phyloP scores from a whole-genome alignment of 2,797 vertebrate species.

The Sylvilagus floridanus region DNA sequence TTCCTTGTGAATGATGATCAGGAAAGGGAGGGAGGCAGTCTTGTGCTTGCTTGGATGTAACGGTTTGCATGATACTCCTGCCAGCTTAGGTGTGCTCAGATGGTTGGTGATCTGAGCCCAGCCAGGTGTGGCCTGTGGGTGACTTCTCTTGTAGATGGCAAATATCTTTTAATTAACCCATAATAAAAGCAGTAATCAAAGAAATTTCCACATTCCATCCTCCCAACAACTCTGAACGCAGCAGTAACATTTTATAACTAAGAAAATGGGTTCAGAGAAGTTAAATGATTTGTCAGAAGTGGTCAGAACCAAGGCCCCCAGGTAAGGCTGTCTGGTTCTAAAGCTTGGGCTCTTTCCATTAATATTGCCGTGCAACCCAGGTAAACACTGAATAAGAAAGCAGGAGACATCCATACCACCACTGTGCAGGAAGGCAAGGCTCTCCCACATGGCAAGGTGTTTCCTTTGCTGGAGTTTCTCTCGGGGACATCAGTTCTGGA shows the following conservation, averaged over 20 bases:
- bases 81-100: neutral
- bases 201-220: conserved; percentile 43
- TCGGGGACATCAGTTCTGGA: neutral
- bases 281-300: conserved; percentile 53
- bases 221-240: conserved; percentile 48
- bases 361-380: neutral
- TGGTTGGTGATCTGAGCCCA: neutral
- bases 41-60: neutral
- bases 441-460: neutral
- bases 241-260: conserved; percentile 8
- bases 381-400: neutral
- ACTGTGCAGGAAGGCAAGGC: neutral
- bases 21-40: neutral
- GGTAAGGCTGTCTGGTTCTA: neutral
- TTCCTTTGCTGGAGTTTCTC: neutral
- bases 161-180: neutral
- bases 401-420: neutral
- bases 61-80: neutral
- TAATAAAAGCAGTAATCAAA: conserved; percentile 49
- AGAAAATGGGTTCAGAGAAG: conserved; percentile 39
- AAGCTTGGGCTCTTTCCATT: conserved; percentile 12
- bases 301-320: conserved; percentile 33
- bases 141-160: conserved; percentile 10
- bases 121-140: neutral
- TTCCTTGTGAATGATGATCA: neutral